A percentile compares a stretch with the other conserved stretches of the same genome.
Evolutionary conservation across 2,113 vertebrate genomes (phyloP).

Genomic region (pig (Sus scrofa)): T2T-Sscrofa CM000812.6:18624001-18624500

Average conservation of each 20-base stretch:
- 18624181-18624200: background rate
- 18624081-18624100: background rate
- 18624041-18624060: background rate
- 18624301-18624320: background rate
- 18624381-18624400: background rate
- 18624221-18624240: background rate
- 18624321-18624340: background rate
- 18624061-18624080: background rate
- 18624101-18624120: background rate
- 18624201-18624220: background rate
- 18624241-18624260: background rate
- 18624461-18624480: background rate
- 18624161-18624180: background rate
- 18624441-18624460: background rate
- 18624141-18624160: background rate
- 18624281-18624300: background rate
- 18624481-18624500: background rate
- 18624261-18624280: background rate
- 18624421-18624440: background rate
- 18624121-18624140: background rate
- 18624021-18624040: background rate
- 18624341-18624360: background rate
- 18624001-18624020: background rate
- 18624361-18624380: background rate
- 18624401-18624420: background rate